phyloP scores from a whole-genome alignment of 2,888 invertebrate genomes.

The Abrostola tripartita region DNA sequence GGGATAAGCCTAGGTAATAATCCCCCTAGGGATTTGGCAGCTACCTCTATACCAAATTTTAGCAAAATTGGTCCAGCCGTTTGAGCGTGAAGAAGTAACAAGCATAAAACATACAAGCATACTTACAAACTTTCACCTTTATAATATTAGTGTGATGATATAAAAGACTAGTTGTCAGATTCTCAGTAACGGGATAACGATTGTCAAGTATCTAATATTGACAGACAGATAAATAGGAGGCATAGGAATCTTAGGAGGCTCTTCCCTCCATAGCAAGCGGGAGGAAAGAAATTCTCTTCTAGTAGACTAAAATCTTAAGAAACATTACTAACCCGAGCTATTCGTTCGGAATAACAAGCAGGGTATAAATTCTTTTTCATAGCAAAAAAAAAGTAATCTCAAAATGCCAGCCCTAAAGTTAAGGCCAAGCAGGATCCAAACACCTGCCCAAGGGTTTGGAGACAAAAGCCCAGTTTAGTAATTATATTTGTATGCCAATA shows the following conservation, averaged over 20 bases:
- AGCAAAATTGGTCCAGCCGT: too few relatives aligned
- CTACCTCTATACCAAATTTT: too few relatives aligned
- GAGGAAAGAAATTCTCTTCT: not conserved
- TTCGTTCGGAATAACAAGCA: slow-evolving; percentile 17
- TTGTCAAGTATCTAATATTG: not conserved
- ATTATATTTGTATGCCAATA: not conserved
- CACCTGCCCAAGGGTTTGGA: slow-evolving; percentile 20
- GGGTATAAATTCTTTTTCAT: slow-evolving; percentile 10
- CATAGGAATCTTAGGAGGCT: too few relatives aligned
- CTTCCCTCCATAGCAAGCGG: too few relatives aligned
- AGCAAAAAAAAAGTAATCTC: slow-evolving; percentile 12
- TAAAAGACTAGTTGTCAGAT: too few relatives aligned
- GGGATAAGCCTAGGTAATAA: too few relatives aligned
- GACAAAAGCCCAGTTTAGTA: slow-evolving; percentile 29
- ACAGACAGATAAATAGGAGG: not conserved
- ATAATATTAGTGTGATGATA: too few relatives aligned
- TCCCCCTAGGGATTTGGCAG: too few relatives aligned
- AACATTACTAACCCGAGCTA: slow-evolving; percentile 11
- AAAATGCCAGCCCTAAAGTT: slow-evolving; percentile 27
- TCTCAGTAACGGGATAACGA: too few relatives aligned
- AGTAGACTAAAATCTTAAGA: slow-evolving; percentile 17
- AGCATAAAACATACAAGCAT: too few relatives aligned
- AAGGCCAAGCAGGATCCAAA: slow-evolving; percentile 20
- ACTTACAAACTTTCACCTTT: too few relatives aligned
- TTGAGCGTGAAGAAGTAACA: too few relatives aligned